Conservation (phyloP, 2,113 vertebrate genomes). For the Albula goreensis region DNA sequence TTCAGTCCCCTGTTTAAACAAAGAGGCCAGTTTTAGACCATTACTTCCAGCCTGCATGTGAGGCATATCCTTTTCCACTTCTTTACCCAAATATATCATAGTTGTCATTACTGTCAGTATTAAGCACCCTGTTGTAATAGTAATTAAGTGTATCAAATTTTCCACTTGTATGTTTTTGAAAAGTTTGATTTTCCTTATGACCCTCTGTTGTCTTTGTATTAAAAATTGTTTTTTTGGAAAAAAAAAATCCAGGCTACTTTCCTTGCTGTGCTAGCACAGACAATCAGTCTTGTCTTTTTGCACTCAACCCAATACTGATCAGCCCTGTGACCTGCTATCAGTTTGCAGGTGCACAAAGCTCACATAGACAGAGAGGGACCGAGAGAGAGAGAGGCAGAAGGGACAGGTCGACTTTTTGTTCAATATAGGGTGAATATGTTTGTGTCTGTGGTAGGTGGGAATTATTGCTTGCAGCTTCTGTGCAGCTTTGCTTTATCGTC, state of each 20-base stretch:
- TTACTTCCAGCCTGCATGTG: constrained; percentile 32
- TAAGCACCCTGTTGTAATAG: background rate
- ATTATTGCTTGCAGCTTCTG: too few relatives aligned
- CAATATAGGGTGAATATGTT: too few relatives aligned
- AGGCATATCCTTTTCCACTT: constrained; percentile 32
- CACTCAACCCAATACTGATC: background rate
- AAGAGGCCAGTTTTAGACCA: constrained; percentile 34
- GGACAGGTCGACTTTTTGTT: too few relatives aligned
- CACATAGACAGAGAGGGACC: too few relatives aligned
- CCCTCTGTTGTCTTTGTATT: background rate
- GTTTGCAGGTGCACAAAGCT: constrained; percentile 16
- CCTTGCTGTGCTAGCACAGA: background rate
- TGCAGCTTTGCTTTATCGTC: too few relatives aligned
- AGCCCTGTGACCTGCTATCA: constrained; percentile 15
- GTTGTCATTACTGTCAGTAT: constrained; percentile 45
- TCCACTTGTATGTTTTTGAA: constrained; percentile 28
- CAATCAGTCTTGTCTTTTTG: background rate
- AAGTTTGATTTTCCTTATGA: background rate
- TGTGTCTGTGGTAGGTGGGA: too few relatives aligned
- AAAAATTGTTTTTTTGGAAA: background rate
- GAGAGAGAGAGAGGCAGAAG: too few relatives aligned
- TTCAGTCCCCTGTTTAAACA: constrained; percentile 47
- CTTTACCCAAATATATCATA: constrained; percentile 43
- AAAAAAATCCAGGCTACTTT: too few relatives aligned
- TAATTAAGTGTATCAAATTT: constrained; percentile 47